Base-by-base conservation (phyloP, 1,140 invertebrate genomes). In the Scylla paramamosain region DNA sequence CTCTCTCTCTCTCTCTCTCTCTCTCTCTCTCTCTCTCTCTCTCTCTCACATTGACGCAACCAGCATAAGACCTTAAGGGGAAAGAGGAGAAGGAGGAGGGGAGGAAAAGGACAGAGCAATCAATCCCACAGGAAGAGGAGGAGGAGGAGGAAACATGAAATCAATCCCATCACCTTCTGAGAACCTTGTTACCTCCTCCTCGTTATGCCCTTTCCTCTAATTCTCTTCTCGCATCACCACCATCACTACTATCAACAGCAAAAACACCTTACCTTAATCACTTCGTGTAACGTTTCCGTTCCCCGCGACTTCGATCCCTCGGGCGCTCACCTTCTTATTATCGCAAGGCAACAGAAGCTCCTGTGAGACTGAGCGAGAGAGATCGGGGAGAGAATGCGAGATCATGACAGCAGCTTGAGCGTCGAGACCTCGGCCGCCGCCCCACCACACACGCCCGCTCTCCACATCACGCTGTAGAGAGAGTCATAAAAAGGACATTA, bases 341-440 rank as follows among this genome's bases (percentile, higher is more conserved):
- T 93, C 98, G 96, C 98, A 98, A 0, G 91, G 83, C 0, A 98
- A 97, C 96, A 98, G 98, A 96, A 98, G 98, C 90, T 98, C 97
- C 96, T 98, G 98, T 77, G 98, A 97, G 0, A 98, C 98, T 95
- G 98, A 98, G 0, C 97, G 97, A 96, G 98, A 98, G 10, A 98
- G 97, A 96, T 98, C 98, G 0, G 98, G 98, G 20, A 98, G 97
- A 0, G 98, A 98, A 96, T 98, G 98, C 96, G 98, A 98, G 96
- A 98, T 98, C 16, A 94, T 95, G 39, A 96, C 92, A 4, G 95
- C 95, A 0, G 95, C 93, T 28, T 93, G 91, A 12, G 39, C 82
- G 8, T 83, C 90, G 1, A 95, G 28, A 14, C 91, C 95, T 29
- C 52, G 67, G 28, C 83, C 83, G 0, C 90, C 84, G 10, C 95